Evolutionary conservation across 2,113 vertebrate species (phyloP).

Genomic region (Petroica traversi): DNA sequence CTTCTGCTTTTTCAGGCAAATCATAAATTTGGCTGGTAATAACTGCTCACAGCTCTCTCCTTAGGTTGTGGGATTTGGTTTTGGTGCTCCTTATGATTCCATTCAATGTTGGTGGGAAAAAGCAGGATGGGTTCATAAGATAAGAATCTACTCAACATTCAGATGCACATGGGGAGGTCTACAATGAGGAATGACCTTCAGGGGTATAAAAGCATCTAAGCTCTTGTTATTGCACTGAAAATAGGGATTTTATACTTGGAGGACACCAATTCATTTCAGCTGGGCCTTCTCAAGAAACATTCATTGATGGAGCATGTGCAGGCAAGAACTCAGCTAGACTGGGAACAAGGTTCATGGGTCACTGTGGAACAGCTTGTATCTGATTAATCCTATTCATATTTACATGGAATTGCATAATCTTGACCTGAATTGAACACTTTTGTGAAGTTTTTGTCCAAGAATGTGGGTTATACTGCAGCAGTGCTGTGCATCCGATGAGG

Average conservation of each 20-base stretch:
- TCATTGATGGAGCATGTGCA: neutral
- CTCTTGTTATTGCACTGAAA: neutral
- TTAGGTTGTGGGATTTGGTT: neutral
- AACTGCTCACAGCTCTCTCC: neutral
- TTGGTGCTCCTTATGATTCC: neutral
- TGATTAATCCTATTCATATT: neutral
- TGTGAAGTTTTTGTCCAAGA: neutral
- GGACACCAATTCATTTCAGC: accelerated
- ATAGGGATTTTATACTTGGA: neutral
- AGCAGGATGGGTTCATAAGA: neutral
- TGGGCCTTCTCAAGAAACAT: neutral
- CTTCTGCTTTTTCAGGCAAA: neutral
- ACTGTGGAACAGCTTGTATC: neutral
- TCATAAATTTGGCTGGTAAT: neutral
- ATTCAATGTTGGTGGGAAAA: neutral
- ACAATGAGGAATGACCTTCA: neutral
- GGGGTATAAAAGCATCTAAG: neutral
- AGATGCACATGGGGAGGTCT: neutral
- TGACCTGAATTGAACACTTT: neutral
- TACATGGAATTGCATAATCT: neutral
- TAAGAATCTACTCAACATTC: neutral
- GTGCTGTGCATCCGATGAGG: neutral
- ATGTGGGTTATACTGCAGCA: neutral
- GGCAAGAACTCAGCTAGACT: neutral
- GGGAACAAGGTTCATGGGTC: neutral